Evolutionary conservation across 2,888 invertebrate species (phyloP), one percentile per base, ranked within the genome.

Genomic region (Coenonympha glycerion): DNA sequence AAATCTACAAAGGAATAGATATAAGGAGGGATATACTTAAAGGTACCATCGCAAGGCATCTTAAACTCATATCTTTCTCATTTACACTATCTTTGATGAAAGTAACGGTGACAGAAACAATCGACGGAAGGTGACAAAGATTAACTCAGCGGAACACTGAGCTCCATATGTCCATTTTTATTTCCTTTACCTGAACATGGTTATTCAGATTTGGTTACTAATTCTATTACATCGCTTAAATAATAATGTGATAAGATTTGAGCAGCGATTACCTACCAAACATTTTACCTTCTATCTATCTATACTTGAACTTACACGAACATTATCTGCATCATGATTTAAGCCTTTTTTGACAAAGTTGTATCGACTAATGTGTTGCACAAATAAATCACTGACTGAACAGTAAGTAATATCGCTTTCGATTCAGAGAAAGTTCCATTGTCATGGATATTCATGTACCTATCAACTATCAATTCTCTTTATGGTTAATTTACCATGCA

Each of bases 81-180:
- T n/a, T n/a, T n/a, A n/a, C 13, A 36, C 18, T 18, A 41, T 24
- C 6, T 36, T 24, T 13, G 11, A 21, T 41, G 19, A 45, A 33
- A 34, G 15, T 30, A 36, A 59, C 39, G 53, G 56, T 59, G 56
- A 62, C 60, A 54, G 58, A 57, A 53, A 52, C 56, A 58, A 51
- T 31, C 13, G 6, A 19, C 31, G 47, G 55, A 53, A 58, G 55
- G 56, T 52, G 65, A 60, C 62, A 61, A 61, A 48, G 65, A 59
- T 62, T 59, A 73, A 67, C 67, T 55, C 61, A 69, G 69, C 76
- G 76, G 68, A 78, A 80, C 76, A 73, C 57, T 74, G 69, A 68
- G 6, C 67, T 64, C 47, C 59, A 36, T 54, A 57, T 33, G 45
- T 31, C 36, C 31, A 53, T 49, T 47, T 53, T 15, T 15, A 9